Evolutionary conservation across 2,113 vertebrate species (phyloP), one percentile per base, ranked within the genome.

Genomic region (Stictonetta naevosa): DNA sequence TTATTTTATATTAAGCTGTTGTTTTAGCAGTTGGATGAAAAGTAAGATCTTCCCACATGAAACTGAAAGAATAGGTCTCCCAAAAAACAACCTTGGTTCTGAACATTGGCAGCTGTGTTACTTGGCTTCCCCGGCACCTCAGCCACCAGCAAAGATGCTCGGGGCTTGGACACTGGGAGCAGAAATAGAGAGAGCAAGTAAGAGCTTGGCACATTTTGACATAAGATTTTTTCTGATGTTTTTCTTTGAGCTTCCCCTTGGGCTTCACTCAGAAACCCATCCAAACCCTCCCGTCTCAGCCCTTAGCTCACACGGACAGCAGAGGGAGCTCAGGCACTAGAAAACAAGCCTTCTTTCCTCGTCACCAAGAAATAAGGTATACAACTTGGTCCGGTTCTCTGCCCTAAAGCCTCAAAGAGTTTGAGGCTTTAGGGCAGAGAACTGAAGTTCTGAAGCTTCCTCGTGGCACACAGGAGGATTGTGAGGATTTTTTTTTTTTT

Each of bases 321-420:
- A 96, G 96, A 75, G 92, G 95, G 94, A 94, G 95, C 95, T 67
- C 96, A 86, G 23, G 19, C 48, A 77, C 53, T 38, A 81, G 48
- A 63, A 92, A 90, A 81, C 8, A 40, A 31, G 5, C 6, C 3
- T 36, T 6, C 8, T 8, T 15, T 7, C 8, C 33, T 85, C 6
- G 3, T 31, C 31, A 19, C 29, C 10, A 17, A 92, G 38, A 56
- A 81, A 74, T 26, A 5, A 4, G 3, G 6, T 42, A 19, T 33
- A 33, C 9, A 59, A 33, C 8, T 50, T 2, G 0, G 8, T 23
- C 12, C 23, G 15, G 6, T 36, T 78, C 44, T 66, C 11, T 13
- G 18, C 11, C 20, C 15, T 40, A 5, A 69, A 55, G 8, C 48
- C 60, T 5, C 2, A 1, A 0, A n/a, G n/a, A n/a, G n/a, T n/a